Percentiles rank a stretch among this genome's conserved stretches.
These are phyloP conservation scores for Cirrhinus mrigala DNA, from an alignment of 2,797 vertebrate genomes.

Conservation along the genomic window DNA sequence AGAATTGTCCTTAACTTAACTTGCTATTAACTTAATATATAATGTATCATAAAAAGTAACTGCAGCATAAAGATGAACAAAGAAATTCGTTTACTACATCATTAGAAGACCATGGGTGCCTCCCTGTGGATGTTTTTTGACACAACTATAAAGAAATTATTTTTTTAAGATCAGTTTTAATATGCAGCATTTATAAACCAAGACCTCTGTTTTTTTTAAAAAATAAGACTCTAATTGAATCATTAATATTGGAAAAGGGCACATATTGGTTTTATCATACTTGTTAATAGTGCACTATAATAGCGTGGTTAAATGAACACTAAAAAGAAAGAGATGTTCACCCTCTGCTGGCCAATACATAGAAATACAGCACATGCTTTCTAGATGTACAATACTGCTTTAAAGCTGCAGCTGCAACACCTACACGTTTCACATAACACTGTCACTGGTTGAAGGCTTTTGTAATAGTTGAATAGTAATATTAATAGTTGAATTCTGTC, in stretches of 20 bases:
- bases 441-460: no score
- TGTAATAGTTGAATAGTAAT: no score
- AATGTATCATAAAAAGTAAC: background rate
- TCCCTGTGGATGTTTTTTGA: conserved; percentile 17
- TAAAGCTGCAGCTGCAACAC: background rate
- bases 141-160: background rate
- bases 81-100: background rate
- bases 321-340: background rate
- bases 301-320: background rate
- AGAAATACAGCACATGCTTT: background rate
- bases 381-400: background rate
- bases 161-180: background rate
- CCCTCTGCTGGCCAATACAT: conserved; percentile 21
- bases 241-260: background rate
- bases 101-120: conserved; percentile 5
- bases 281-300: background rate
- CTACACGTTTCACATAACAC: background rate
- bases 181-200: background rate
- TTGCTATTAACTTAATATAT: background rate
- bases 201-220: background rate
- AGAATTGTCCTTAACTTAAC: background rate
- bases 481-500: background rate
- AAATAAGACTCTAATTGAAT: background rate
- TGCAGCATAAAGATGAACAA: background rate
- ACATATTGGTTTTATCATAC: background rate